Evolutionary conservation across 1,140 invertebrate species (phyloP).

Genomic region (Hesperophylax magnus): DNA sequence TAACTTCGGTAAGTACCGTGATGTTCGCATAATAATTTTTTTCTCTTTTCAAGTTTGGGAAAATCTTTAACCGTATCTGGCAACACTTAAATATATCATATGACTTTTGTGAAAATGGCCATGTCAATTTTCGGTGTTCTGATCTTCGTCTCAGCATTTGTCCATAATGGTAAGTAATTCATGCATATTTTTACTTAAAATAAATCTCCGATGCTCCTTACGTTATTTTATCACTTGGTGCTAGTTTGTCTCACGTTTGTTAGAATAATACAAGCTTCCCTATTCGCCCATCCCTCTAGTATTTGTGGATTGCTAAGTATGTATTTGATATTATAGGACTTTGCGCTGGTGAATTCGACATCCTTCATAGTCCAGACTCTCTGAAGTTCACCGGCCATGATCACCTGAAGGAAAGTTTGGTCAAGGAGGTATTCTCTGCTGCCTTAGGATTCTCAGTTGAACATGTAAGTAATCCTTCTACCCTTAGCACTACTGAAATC

Average conservation of each 20-base stretch:
- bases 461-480: slow-evolving; percentile 59
- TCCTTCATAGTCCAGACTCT: slow-evolving; percentile 77
- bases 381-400: slow-evolving; percentile 77
- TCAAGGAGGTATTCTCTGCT: slow-evolving; percentile 82
- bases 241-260: slow-evolving; percentile 1
- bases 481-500: too few relatives aligned
- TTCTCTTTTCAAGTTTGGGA: not conserved
- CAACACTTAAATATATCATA: slow-evolving; percentile 37
- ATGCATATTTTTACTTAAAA: not conserved
- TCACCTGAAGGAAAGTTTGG: slow-evolving; percentile 72
- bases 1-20: not conserved
- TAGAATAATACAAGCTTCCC: not conserved
- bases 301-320: slow-evolving; percentile 57
- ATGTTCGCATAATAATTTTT: too few relatives aligned
- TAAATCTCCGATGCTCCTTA: not conserved
- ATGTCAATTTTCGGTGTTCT: slow-evolving; percentile 34
- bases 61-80: not conserved
- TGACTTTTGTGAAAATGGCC: slow-evolving; percentile 50
- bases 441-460: slow-evolving; percentile 78
- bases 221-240: not conserved
- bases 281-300: slow-evolving; percentile 29
- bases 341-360: slow-evolving; percentile 77
- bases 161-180: slow-evolving; percentile 35
- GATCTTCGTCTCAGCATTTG: slow-evolving; percentile 35
- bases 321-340: slow-evolving; percentile 70